A percentile compares a stretch with the other conserved stretches of the same genome.
Evolutionary conservation across 2,113 vertebrate species (phyloP).

Genomic region (Redunca redunca): DNA sequence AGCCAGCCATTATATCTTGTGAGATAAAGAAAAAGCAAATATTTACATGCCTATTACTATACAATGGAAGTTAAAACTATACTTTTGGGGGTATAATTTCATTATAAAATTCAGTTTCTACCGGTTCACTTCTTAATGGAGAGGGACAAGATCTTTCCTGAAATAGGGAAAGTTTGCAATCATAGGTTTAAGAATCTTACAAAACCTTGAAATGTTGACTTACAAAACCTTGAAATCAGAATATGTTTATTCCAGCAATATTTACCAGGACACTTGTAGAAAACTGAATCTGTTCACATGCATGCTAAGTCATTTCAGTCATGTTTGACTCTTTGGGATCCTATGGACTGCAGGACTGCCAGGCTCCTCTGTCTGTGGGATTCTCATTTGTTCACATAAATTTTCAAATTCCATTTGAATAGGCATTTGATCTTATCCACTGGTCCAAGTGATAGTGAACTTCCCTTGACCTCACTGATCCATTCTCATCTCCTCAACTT

Average conservation of each 20-base stretch:
- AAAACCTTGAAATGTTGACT: background rate
- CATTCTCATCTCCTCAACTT: background rate
- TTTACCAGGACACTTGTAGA: background rate
- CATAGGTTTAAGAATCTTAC: background rate
- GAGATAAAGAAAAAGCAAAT: background rate
- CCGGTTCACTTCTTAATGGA: background rate
- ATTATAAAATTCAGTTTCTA: background rate
- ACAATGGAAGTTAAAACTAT: background rate
- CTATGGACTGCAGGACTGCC: background rate
- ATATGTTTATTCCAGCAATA: background rate
- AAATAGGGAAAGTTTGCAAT: background rate
- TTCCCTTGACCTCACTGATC: background rate
- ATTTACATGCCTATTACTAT: background rate
- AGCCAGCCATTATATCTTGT: background rate
- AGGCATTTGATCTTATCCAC: background rate
- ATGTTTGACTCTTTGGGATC: background rate
- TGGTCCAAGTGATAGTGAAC: background rate
- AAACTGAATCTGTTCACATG: background rate
- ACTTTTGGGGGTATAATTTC: background rate
- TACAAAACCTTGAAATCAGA: background rate
- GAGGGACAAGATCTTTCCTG: background rate
- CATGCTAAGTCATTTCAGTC: background rate
- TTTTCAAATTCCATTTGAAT: background rate
- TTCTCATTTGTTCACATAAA: background rate
- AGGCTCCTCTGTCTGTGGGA: background rate